Evolutionary conservation across 2,797 vertebrate genomes (phyloP).

Genomic region (Pteropus rufus): DNA sequence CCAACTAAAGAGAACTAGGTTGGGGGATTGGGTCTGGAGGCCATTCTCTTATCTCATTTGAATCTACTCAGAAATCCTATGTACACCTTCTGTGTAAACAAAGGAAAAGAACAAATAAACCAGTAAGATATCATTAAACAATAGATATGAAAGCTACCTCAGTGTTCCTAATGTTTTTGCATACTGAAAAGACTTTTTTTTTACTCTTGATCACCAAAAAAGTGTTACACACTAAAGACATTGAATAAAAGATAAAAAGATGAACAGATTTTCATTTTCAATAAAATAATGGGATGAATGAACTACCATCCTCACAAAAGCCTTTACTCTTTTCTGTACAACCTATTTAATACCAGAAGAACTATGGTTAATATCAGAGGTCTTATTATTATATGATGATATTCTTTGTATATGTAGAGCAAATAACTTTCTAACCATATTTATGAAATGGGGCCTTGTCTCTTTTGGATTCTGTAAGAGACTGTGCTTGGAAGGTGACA

Average conservation of each 20-base stretch:
- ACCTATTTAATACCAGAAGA: neutral
- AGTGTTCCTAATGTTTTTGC: neutral
- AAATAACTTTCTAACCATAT: neutral
- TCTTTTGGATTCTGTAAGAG: constrained; percentile 35
- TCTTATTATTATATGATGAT: neutral
- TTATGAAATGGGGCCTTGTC: neutral
- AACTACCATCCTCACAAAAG: neutral
- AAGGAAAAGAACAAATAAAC: neutral
- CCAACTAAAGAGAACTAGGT: neutral
- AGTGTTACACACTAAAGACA: neutral
- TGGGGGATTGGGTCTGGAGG: neutral
- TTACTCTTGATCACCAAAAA: neutral
- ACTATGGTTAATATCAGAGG: neutral
- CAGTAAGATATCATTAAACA: neutral
- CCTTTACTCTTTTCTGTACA: neutral
- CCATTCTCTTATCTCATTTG: neutral
- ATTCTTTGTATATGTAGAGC: neutral
- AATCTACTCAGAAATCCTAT: neutral
- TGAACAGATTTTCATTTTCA: neutral
- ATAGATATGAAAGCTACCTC: neutral
- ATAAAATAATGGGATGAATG: neutral
- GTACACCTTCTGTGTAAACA: neutral
- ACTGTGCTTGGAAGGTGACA: constrained; percentile 57
- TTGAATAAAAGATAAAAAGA: neutral
- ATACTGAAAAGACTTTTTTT: neutral